Percentiles rank a stretch among this genome's conserved stretches.
Evolutionary conservation across 2,888 invertebrate species (phyloP).

Genomic region (Papilio gigon): DNA sequence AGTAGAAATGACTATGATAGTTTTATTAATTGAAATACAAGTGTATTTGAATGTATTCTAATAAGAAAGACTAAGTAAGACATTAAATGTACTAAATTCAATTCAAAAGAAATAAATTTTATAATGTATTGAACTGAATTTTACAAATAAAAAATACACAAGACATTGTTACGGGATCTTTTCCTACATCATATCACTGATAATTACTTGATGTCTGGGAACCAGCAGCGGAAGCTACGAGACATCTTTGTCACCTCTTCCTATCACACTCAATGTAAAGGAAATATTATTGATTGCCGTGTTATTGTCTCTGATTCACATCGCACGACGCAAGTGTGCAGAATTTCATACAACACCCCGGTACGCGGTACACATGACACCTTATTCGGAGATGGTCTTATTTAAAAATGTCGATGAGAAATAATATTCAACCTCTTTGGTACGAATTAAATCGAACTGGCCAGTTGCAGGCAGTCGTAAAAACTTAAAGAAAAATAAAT

Average conservation of each 20-base stretch:
- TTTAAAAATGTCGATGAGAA: not conserved
- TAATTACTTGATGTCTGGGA: conserved; percentile 5
- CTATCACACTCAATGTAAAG: conserved; percentile 19
- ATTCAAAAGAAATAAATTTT: not conserved
- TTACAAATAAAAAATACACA: not conserved
- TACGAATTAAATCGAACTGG: too few species aligned
- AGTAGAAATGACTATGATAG: too few species aligned
- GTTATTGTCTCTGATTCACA: conserved; percentile 15
- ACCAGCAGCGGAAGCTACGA: conserved; percentile 16
- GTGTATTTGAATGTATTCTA: too few species aligned
- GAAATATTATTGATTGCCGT: conserved; percentile 25
- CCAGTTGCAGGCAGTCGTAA: too few species aligned
- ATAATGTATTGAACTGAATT: not conserved
- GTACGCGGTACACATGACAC: not conserved
- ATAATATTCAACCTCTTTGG: not conserved
- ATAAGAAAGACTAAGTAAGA: too few species aligned
- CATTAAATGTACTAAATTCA: not conserved
- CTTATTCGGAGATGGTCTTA: not conserved
- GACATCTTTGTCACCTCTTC: conserved; percentile 14
- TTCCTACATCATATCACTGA: not conserved
- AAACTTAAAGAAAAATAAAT: too few species aligned
- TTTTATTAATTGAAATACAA: too few species aligned
- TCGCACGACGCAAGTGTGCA: not conserved
- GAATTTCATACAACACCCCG: not conserved
- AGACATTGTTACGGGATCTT: conserved; percentile 1